Conservation (phyloP, 2,113 vertebrate species). For the Callithrix jacchus region DNA sequence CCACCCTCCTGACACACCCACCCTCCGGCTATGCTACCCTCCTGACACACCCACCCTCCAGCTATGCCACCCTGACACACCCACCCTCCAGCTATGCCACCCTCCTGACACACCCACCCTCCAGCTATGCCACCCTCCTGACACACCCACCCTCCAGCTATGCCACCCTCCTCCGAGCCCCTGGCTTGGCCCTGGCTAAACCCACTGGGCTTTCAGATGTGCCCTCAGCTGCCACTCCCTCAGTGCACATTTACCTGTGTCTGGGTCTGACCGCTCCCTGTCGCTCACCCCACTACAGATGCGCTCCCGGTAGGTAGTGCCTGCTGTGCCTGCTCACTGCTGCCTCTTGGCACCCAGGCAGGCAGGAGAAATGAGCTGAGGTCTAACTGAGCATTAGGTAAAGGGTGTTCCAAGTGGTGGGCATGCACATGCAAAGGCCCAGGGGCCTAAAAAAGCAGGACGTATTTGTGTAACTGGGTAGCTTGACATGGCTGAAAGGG, state of each 20-base stretch:
- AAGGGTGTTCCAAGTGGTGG: too few species aligned
- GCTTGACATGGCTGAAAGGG: not conserved
- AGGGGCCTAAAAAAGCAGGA: not conserved
- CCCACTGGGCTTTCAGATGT: not conserved
- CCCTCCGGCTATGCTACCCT: too few species aligned
- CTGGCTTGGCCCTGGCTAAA: not conserved
- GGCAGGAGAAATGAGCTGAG: not conserved
- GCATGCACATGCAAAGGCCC: not conserved
- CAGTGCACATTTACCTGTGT: not conserved
- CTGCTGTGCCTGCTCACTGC: not conserved
- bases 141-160: not conserved
- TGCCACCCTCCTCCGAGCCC: not conserved
- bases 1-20: not conserved
- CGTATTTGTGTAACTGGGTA: fast-evolving
- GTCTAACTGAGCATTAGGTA: not conserved
- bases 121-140: not conserved
- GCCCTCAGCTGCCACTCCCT: not conserved
- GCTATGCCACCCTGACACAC: fast-evolving
- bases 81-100: too few species aligned
- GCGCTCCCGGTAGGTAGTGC: not conserved
- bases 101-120: not conserved
- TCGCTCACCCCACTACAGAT: not conserved
- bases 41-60: too few species aligned
- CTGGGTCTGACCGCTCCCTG: too few species aligned
- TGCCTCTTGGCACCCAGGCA: not conserved